Evolutionary conservation across 2,797 vertebrate genomes (phyloP).

Genomic region (Apogon talboti): DNA sequence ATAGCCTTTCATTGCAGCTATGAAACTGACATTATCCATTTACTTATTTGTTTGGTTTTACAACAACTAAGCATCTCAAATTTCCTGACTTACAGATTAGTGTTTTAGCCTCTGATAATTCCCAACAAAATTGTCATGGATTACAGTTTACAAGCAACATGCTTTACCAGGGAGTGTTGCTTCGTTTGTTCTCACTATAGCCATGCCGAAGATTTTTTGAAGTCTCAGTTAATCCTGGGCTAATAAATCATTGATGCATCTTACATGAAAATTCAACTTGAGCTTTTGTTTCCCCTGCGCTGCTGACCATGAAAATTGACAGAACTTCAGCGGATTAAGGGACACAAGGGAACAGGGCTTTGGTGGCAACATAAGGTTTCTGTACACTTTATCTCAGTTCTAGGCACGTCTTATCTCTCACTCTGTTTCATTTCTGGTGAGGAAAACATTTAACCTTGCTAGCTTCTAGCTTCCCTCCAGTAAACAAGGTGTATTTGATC

Average conservation of each 20-base stretch:
- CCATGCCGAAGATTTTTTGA: not conserved
- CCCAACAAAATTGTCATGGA: too few relatives aligned
- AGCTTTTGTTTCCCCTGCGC: slow-evolving; percentile 12
- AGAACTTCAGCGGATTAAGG: slow-evolving; percentile 29
- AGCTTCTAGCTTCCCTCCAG: slow-evolving; percentile 19
- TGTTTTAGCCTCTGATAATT: too few relatives aligned
- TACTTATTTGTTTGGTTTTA: slow-evolving; percentile 15
- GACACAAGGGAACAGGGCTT: slow-evolving; percentile 3
- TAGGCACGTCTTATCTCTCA: slow-evolving; percentile 35
- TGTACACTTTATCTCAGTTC: slow-evolving; percentile 31
- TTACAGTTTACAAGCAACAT: not conserved
- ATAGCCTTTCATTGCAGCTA: slow-evolving; percentile 2
- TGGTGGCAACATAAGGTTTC: slow-evolving; percentile 28
- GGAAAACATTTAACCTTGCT: slow-evolving; percentile 55
- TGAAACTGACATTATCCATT: too few relatives aligned
- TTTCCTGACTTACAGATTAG: too few relatives aligned
- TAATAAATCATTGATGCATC: slow-evolving; percentile 13
- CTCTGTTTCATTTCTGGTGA: slow-evolving; percentile 41
- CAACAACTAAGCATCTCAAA: not conserved
- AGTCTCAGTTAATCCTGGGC: not conserved
- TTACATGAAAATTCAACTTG: slow-evolving; percentile 15
- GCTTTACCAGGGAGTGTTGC: not conserved
- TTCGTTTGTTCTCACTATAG: not conserved
- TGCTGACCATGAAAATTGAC: slow-evolving; percentile 20
- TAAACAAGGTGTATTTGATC: slow-evolving; percentile 63